Base-by-base conservation (phyloP, 1,140 invertebrate species). In the Forficula auricularia region DNA sequence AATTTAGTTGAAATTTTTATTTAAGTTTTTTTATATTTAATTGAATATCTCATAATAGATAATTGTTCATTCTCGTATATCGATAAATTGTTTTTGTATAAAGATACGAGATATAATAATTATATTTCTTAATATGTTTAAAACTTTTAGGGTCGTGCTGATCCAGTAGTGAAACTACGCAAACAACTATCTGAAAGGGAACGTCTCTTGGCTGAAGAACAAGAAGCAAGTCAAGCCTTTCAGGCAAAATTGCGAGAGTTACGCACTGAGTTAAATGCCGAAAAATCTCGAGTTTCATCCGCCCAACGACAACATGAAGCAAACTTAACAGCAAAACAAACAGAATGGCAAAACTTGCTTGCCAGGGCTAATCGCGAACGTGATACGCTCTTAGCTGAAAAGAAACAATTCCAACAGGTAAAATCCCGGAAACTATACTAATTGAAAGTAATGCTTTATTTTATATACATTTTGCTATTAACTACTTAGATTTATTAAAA, bases 171-270 rank as follows among this genome's bases (percentile, higher is more conserved):
- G 40, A 80, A 85, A 53, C 54, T 91, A 46, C 86, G 83, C 54
- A 87, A 85, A 48, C 85, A 90, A 57, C 61, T 91, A 2, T 76
- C 79, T 7, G 82, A 87, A 44, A 80, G 79, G 50, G 82, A 87
- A 50, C 77, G 80, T 50, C 66, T 71, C 4, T 57, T 86, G 1
- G 55, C 65, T 6, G 79, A 82, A 45, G 77, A 83, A 49, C 70
- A 80, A 45, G 75, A 82, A 54, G 71, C 75, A 0, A 71, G 73
- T 0, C 49, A 54, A 36, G 50, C 72, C 9, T 66, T 78, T 7
- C 79, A 83, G 49, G 72, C 68, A 31, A 84, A 81, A 57, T 56
- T 88, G 12, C 79, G 79, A 49, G 84, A 88, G 52, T 53, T 90
- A 2, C 71, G 82, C 48, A 67, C 66, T 37, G 78, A 82, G 51